Evolutionary conservation across 2,797 vertebrate species (phyloP).

Genomic region (Malurus leucopterus): DNA sequence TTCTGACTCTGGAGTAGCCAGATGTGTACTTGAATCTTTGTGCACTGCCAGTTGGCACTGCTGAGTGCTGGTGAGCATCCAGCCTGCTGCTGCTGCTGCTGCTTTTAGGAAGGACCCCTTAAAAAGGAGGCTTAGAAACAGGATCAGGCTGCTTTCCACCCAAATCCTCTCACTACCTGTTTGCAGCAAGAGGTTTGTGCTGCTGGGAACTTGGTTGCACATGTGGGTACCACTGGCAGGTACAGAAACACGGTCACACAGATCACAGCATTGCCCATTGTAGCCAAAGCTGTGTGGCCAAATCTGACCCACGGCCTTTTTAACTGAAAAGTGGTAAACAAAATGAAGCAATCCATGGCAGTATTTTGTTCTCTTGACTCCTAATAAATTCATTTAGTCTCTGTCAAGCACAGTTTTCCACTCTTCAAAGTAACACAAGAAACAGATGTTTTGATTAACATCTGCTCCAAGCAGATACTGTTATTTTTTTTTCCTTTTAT

Average conservation of each 20-base stretch:
- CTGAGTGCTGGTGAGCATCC: background rate
- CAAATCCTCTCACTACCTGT: background rate
- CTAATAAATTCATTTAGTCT: background rate
- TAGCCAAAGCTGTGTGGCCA: background rate
- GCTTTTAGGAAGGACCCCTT: background rate
- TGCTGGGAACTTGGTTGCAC: background rate
- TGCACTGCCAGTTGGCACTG: background rate
- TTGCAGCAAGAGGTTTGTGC: background rate
- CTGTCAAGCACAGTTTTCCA: background rate
- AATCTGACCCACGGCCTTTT: background rate
- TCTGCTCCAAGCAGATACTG: background rate
- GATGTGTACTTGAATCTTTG: background rate
- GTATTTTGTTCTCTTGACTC: background rate
- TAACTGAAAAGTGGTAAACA: background rate
- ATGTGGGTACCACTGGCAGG: background rate
- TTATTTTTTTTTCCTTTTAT: background rate
- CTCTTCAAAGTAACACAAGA: background rate
- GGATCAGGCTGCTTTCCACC: background rate
- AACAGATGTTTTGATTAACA: background rate
- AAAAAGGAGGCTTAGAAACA: background rate
- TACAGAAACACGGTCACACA: background rate
- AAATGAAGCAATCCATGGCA: background rate
- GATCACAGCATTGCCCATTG: background rate
- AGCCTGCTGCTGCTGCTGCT: background rate
- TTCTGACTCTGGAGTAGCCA: background rate